Base-by-base conservation (phyloP, 2,888 invertebrate species). In the Papilio protenor region DNA sequence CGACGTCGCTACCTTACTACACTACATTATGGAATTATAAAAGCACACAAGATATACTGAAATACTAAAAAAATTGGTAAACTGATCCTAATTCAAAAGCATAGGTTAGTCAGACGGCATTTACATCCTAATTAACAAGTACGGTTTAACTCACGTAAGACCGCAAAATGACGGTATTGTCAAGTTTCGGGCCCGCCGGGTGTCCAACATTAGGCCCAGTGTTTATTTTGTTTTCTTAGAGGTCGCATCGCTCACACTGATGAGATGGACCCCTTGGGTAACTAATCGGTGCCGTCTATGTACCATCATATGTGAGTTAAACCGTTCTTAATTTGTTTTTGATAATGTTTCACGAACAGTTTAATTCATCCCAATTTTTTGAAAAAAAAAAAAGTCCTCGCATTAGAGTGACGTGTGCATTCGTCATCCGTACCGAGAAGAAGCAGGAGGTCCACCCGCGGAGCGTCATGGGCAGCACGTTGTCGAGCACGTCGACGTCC, bases 401-500 rank as follows among this genome's bases (percentile, higher is more conserved):
- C 5, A 33, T 33, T 33, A 5, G 66, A 10, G 45, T 45, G n/a
- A 21, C 33, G 64, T 18, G 33, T 33, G 18, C 33, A 33, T 10
- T 18, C 64, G 40, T 55, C n/a, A 61, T 55, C 74, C 79, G 90
- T 96, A 96, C 96, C 96, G 95, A 86, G 89, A 96, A 96, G 89
- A 96, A 96, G 93, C 96, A 96, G 79, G 95, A 95, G 80, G 96
- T 95, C 96, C 97, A 97, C 84, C 96, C 96, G 87, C 97, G 95
- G 87, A 97, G 93, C 84, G 96, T 97, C 95, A 96, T 96, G 74
- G 97, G 97, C 89, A 97, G 95, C 86, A 96, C 95, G 89, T 96
- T 96, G 95, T 97, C 97, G 91, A 97, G 91, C 86, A 96, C 95
- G 89, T 97, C 97, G 83, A 97, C 92, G 90, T 97, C 97, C 95